Conservation (phyloP, 1,140 invertebrate species). For the Acyrthosiphon pisum region DNA sequence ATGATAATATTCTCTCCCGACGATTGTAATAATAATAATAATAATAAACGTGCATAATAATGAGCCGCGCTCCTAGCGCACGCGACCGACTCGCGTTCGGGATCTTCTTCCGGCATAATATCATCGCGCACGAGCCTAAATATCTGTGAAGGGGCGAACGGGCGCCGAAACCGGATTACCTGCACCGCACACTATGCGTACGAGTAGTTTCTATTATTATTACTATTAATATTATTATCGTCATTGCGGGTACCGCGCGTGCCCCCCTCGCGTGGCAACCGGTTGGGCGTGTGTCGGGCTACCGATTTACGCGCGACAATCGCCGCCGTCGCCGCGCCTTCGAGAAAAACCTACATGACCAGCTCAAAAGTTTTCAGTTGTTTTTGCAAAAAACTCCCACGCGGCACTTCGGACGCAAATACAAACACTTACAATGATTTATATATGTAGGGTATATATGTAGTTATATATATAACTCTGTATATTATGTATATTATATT, state of each 20-base stretch:
- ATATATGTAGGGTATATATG: too few species aligned
- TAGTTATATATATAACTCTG: too few species aligned
- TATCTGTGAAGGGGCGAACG: constrained; percentile 8
- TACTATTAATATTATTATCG: neutral
- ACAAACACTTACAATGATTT: too few species aligned
- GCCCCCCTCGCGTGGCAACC: constrained; percentile 10
- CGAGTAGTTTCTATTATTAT: neutral
- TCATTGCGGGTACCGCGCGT: neutral
- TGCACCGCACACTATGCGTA: neutral
- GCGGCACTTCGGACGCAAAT: neutral
- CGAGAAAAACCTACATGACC: neutral
- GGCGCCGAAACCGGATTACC: constrained; percentile 23
- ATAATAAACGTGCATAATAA: constrained; percentile 7
- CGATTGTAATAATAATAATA: neutral
- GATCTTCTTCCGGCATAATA: constrained; percentile 7
- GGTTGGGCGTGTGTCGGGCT: neutral
- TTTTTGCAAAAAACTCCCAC: neutral
- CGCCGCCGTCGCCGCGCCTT: neutral
- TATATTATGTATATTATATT: too few species aligned
- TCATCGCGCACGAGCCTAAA: neutral
- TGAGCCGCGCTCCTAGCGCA: neutral
- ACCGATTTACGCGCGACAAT: neutral
- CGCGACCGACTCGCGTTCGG: neutral
- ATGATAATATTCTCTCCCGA: neutral
- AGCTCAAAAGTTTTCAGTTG: neutral